Evolutionary conservation across 30 jellyfish, hydroid and myxozoan genomes (phyloP), one percentile per base, ranked within the genome.

Genomic region (Turritopsis rubra): DNA sequence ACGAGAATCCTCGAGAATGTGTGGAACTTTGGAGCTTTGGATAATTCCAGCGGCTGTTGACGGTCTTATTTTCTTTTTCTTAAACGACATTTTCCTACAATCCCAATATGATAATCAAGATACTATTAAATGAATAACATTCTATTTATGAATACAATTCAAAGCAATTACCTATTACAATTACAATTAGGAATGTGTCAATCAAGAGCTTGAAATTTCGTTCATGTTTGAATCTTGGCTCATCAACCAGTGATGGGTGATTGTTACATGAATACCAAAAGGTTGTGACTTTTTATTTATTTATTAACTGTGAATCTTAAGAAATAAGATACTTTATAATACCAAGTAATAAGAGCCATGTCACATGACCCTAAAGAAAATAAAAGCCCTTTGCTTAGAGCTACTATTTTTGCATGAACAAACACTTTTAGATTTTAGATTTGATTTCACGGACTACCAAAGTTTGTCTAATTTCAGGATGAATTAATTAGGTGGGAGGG

Each of bases 31-130:
- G 71, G 89, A 75, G 76, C 97, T 90, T 29, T 90, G 95, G 27
- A 90, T 72, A 52, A 85, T 65, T 7, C 97, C 97, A 21, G 97
- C 85, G 8, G 97, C 97, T 1, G 95, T 85, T 0, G 95, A 81
- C 30, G 97, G 97, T 53, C 97, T 84, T 23, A 84, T 21, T 0
- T 81, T 84, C 66, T 78, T 88, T 21, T 30, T 74, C 60, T 41
- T 41, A 41, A 41, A 41, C 13, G 60, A 41, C 60, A 41, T 41
- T 41, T 41, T 41, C 60, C 60, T 41, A 41, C 13, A 41, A 41
- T 3, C 60, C 5, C 5, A 41, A 3, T 13, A 41, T 41, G 5
- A 41, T 41, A 41, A 41, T 41, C 60, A 41, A 41, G 13, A 41
- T 41, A 13, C 60, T 41, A 41, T 41, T 13, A 41, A 41, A 41